Evolutionary conservation across 2,888 invertebrate genomes (phyloP).

Genomic region (Noctua fimbriata): DNA sequence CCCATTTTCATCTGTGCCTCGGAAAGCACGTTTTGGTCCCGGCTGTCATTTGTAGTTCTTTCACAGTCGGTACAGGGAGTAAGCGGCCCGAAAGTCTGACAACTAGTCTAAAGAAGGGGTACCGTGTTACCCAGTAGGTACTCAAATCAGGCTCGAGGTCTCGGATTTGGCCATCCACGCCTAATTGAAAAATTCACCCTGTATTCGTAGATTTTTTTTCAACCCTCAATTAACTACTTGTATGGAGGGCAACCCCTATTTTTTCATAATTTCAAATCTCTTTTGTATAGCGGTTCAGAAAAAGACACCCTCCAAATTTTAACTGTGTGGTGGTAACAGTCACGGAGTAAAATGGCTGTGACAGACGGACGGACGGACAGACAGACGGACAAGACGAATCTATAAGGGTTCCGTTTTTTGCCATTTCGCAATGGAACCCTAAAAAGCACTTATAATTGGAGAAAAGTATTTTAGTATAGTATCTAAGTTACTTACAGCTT

Average conservation of each 20-base stretch:
- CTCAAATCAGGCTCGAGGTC: no score
- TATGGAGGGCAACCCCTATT: no score
- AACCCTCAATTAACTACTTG: no score
- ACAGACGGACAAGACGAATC: neutral
- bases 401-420: neutral
- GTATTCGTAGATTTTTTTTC: no score
- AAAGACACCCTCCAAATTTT: neutral
- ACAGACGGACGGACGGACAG: neutral
- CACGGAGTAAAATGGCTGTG: neutral
- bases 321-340: neutral
- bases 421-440: neutral
- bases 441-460: neutral
- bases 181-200: no score
- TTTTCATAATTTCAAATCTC: neutral
- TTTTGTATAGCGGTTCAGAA: neutral
- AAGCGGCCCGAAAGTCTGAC: neutral
- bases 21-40: neutral
- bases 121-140: no score
- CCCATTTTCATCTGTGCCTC: neutral
- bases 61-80: neutral
- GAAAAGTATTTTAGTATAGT: neutral
- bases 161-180: no score
- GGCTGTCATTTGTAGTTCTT: neutral
- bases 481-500: conserved; percentile 82
- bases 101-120: no score